Conservation (phyloP, 2,888 invertebrate genomes). For the Drosophila monieri region DNA sequence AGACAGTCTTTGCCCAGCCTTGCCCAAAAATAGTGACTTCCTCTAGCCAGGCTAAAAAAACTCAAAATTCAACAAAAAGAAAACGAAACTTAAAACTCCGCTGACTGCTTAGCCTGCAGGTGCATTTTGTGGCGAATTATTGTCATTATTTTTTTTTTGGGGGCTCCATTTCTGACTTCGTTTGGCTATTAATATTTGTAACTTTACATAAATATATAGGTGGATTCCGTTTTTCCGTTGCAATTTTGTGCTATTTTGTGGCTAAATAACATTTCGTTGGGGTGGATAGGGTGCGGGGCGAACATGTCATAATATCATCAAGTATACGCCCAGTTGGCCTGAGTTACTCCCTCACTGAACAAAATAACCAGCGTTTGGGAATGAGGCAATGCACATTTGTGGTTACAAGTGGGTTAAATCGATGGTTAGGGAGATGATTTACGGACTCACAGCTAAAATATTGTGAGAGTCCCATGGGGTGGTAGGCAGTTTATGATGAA, state of each 20-base stretch:
- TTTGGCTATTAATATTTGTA: slow-evolving; percentile 49
- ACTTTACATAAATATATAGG: slow-evolving; percentile 43
- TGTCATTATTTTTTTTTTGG: slow-evolving; percentile 69
- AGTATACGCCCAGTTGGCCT: slow-evolving; percentile 49
- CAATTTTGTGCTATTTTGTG: slow-evolving; percentile 58
- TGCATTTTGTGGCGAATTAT: slow-evolving; percentile 77
- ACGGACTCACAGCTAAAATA: slow-evolving; percentile 33
- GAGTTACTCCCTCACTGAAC: slow-evolving; percentile 11
- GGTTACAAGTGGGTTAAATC: slow-evolving; percentile 32
- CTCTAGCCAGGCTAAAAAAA: slow-evolving; percentile 21
- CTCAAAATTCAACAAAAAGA: slow-evolving; percentile 11
- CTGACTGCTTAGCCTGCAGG: slow-evolving; percentile 72
- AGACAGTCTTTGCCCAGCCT: slow-evolving; percentile 14
- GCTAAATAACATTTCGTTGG: slow-evolving; percentile 41
- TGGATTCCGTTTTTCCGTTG: slow-evolving; percentile 30
- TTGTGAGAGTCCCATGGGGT: slow-evolving; percentile 6
- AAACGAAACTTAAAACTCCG: slow-evolving; percentile 36
- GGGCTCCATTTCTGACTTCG: slow-evolving; percentile 36
- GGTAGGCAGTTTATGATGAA: slow-evolving; percentile 8
- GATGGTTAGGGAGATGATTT: slow-evolving; percentile 50
- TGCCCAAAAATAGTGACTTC: slow-evolving; percentile 40
- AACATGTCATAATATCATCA: slow-evolving; percentile 56
- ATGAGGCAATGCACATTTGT: slow-evolving; percentile 45
- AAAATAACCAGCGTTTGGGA: slow-evolving; percentile 5
- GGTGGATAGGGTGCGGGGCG: slow-evolving; percentile 6